Conservation (phyloP, 2,113 vertebrate genomes). For the Sakesphorus luctuosus region DNA sequence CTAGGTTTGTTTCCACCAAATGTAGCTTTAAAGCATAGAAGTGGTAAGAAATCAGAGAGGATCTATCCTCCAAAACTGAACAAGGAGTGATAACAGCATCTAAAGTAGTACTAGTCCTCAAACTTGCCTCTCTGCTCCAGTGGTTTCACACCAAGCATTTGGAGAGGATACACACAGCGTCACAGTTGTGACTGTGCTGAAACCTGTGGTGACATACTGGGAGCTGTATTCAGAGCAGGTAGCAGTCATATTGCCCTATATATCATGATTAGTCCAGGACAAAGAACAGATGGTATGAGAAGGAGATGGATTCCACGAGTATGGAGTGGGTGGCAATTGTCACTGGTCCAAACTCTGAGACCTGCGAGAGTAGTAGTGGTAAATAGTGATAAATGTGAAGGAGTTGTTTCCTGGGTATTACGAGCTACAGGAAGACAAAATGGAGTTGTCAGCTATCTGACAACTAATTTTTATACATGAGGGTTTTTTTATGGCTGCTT, state of each 20-base stretch:
- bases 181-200: conserved; percentile 14
- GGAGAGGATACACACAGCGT: not conserved
- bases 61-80: not conserved
- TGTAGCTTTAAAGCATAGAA: not conserved
- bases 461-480: conserved; percentile 41
- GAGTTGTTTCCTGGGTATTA: conserved; percentile 32
- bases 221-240: conserved; percentile 57
- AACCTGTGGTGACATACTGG: conserved; percentile 12
- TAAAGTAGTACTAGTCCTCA: not conserved
- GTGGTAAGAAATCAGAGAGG: not conserved
- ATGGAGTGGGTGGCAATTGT: conserved; percentile 71
- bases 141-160: not conserved
- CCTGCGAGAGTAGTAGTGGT: conserved; percentile 16
- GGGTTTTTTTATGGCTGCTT: not conserved
- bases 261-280: conserved; percentile 75
- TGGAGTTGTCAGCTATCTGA: conserved; percentile 49
- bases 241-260: conserved; percentile 54
- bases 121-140: not conserved
- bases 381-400: conserved; percentile 62
- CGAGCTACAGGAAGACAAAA: conserved; percentile 46
- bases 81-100: not conserved
- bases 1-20: not conserved
- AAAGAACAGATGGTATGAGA: conserved; percentile 76
- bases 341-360: conserved; percentile 48
- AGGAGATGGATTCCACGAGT: conserved; percentile 60